Base-by-base conservation (phyloP, 2,797 vertebrate genomes). In the Neostethus bicornis region DNA sequence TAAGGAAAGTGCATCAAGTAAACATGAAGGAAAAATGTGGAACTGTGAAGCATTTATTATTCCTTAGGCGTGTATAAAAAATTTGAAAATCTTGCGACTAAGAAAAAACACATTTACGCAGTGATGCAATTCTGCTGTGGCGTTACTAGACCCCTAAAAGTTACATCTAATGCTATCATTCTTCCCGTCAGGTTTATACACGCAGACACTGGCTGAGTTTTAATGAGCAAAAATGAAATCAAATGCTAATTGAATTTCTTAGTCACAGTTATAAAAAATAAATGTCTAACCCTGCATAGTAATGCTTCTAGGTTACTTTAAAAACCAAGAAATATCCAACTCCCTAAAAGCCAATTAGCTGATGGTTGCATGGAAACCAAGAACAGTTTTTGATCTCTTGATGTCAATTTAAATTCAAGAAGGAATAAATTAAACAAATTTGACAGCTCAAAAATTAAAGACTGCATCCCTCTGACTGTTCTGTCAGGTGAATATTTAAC, bases 331-430 rank as follows among this genome's bases (percentile, higher is more conserved):
- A 85, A 81, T 80, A 87, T 85, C 86, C 72, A 63, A 62, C 61
- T 71, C 45, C 70, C 77, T 83, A 74, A 88, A 85, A 85, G 71
- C 72, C 79, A 84, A 84, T 87, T 86, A 80, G 66, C 48, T 43
- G 78, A 75, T 49, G 16, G 28, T 78, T 79, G 83, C 65, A 83
- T 83, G 79, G 73, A 81, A 82, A 84, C 81, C 65, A 69, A 77
- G 28, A 51, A 72, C 61, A 48, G 57, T 29, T 66, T 83, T 85
- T 85, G 74, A 85, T 79, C 77, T 79, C 69, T 65, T 76, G 74
- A 70, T 79, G 80, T 79, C 75, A 65, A 72, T 77, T 79, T 68
- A 43, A 76, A 80, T 81, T 81, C 55, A 73, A 75, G 38, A 48
- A 31, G 44, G 79, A 79, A 83, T 83, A 81, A 83, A 85, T 89